Evolutionary conservation across 2,797 vertebrate species (phyloP).

Genomic region (Siniperca obscura): DNA sequence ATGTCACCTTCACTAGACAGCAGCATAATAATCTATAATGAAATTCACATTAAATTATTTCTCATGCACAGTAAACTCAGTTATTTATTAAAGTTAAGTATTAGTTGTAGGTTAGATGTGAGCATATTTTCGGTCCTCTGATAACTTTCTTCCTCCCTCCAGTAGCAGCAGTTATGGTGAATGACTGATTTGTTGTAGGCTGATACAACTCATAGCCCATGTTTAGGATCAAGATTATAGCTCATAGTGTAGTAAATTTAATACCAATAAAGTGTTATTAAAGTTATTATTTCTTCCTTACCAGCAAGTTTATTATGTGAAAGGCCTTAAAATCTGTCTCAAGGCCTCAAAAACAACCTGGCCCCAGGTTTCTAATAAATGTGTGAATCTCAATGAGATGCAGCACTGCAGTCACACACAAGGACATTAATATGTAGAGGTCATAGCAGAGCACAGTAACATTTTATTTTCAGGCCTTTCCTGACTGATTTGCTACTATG

Average conservation of each 20-base stretch:
- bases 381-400: conserved; percentile 47
- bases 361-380: conserved; percentile 25
- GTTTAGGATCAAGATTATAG: conserved; percentile 38
- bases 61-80: conserved; percentile 17
- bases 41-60: conserved; percentile 26
- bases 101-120: conserved; percentile 14
- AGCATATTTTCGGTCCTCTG: conserved; percentile 6
- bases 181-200: conserved; percentile 33
- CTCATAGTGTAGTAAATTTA: conserved; percentile 19
- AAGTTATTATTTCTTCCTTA: conserved; percentile 25
- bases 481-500: conserved; percentile 11
- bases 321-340: conserved; percentile 35
- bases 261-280: conserved; percentile 25
- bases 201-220: conserved; percentile 27
- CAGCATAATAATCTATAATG: conserved; percentile 22
- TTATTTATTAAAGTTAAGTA: conserved; percentile 42
- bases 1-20: conserved; percentile 17
- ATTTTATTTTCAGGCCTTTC: conserved; percentile 30
- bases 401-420: conserved; percentile 18
- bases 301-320: not conserved
- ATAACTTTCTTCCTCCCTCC: not conserved
- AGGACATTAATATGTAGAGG: conserved; percentile 26
- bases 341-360: conserved; percentile 1
- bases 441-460: conserved; percentile 16
- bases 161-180: conserved; percentile 1